These are phyloP conservation scores for Mesocricetus auratus DNA, from an alignment of 2,113 vertebrate species.

Conservation along the genomic window DNA sequence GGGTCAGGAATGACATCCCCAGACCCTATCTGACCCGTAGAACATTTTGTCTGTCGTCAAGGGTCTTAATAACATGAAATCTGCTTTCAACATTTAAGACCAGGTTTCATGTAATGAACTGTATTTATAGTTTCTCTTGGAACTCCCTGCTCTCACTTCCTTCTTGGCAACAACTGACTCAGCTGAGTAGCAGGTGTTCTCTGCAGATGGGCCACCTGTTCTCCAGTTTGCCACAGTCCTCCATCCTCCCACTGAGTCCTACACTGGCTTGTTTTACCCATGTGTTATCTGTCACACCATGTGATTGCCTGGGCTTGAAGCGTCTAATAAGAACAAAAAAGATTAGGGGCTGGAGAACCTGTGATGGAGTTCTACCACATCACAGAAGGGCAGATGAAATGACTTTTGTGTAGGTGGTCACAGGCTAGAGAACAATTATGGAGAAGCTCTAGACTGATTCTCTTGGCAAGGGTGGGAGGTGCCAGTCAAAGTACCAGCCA, in stretches of 20 bases:
- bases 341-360: not conserved
- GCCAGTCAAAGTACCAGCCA: not conserved
- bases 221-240: not conserved
- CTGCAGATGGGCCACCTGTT: not conserved
- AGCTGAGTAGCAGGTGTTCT: not conserved
- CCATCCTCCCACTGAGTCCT: not conserved
- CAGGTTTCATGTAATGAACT: not conserved
- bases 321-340: not conserved
- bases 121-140: not conserved
- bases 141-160: not conserved
- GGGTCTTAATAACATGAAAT: not conserved
- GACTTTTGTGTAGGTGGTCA: not conserved
- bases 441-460: not conserved
- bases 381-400: not conserved
- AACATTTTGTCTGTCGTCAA: not conserved
- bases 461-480: too few species aligned
- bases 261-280: not conserved
- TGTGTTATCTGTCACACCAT: not conserved
- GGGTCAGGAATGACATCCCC: not conserved
- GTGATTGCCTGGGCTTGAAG: not conserved
- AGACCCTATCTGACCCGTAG: not conserved
- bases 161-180: not conserved
- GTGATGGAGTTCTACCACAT: not conserved
- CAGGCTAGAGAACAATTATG: not conserved
- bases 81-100: slow-evolving; percentile 6